A percentile compares a stretch with the other conserved stretches of the same genome.
Conservation (phyloP, 37 sponge, comb jelly and placozoan genomes). For the Tethya wilhelma region DNA sequence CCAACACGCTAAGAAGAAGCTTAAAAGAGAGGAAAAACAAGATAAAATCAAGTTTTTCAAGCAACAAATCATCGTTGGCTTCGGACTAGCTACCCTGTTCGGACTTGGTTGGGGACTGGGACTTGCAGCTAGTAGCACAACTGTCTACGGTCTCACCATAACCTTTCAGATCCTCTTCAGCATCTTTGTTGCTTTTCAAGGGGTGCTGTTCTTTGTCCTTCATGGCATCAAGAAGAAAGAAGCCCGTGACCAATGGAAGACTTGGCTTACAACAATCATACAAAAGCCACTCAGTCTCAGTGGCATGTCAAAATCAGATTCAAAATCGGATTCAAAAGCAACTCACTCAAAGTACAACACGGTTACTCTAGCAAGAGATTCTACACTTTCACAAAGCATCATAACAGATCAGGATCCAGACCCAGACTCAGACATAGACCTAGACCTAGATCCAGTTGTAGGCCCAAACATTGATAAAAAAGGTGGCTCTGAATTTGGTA, state of each 20-base stretch:
- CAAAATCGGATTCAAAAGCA: no score
- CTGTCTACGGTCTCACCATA: slow-evolving; percentile 11
- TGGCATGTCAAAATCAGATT: no score
- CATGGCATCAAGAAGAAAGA: slow-evolving; percentile 25
- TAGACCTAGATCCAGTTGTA: no score
- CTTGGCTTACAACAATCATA: no score
- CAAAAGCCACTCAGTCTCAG: no score
- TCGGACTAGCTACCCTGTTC: slow-evolving; percentile 52
- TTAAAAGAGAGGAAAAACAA: background rate
- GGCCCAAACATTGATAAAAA: no score
- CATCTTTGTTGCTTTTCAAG: slow-evolving; percentile 49
- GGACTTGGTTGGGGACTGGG: slow-evolving; percentile 77
- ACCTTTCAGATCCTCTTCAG: slow-evolving; percentile 49
- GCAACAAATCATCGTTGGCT: slow-evolving; percentile 30
- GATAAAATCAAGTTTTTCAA: background rate
- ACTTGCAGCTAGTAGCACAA: slow-evolving; percentile 45
- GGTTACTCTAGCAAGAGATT: no score
- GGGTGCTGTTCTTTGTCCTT: slow-evolving; percentile 36
- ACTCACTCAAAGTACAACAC: no score
- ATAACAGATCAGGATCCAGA: no score
- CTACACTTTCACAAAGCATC: no score
- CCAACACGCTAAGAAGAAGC: background rate
- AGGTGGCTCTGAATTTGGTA: no score
- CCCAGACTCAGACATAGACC: no score
- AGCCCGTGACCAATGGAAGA: slow-evolving; percentile 42